These are phyloP conservation scores for Lethocerus indicus DNA, from an alignment of 1,140 invertebrate genomes.

Conservation along the genomic window DNA sequence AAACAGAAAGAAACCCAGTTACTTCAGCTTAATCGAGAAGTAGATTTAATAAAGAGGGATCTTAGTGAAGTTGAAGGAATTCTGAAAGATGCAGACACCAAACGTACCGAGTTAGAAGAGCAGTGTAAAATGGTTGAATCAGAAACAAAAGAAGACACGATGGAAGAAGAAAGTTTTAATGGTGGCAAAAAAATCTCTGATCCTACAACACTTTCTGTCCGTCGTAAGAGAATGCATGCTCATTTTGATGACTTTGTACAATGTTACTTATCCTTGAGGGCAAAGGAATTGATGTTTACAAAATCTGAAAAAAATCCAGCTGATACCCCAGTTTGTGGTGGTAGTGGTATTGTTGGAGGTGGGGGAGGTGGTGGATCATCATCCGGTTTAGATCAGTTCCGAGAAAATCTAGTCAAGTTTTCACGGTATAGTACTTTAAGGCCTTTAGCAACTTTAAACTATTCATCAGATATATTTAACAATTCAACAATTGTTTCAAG, in stretches of 20 bases:
- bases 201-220: constrained; percentile 33
- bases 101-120: constrained; percentile 24
- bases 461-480: constrained; percentile 75
- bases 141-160: constrained; percentile 9
- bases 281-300: constrained; percentile 50
- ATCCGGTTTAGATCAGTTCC: constrained; percentile 58
- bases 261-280: constrained; percentile 64
- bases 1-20: constrained; percentile 58
- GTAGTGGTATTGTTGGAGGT: no score
- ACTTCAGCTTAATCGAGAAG: constrained; percentile 45
- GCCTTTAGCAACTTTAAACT: constrained; percentile 73
- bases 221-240: constrained; percentile 58
- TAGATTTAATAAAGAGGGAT: constrained; percentile 61
- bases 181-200: constrained; percentile 25
- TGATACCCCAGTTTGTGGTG: constrained; percentile 17
- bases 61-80: constrained; percentile 61
- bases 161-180: constrained; percentile 25
- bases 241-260: constrained; percentile 85
- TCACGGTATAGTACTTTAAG: constrained; percentile 64
- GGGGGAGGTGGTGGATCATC: constrained; percentile 19
- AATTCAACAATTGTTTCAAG: constrained; percentile 89
- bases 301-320: constrained; percentile 19
- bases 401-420: constrained; percentile 77
- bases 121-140: constrained; percentile 22
- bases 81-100: constrained; percentile 41